Percentiles rank a stretch among this genome's conserved stretches.
Evolutionary conservation across 2,113 vertebrate genomes (phyloP).

Genomic region (Salvator merianae): DNA sequence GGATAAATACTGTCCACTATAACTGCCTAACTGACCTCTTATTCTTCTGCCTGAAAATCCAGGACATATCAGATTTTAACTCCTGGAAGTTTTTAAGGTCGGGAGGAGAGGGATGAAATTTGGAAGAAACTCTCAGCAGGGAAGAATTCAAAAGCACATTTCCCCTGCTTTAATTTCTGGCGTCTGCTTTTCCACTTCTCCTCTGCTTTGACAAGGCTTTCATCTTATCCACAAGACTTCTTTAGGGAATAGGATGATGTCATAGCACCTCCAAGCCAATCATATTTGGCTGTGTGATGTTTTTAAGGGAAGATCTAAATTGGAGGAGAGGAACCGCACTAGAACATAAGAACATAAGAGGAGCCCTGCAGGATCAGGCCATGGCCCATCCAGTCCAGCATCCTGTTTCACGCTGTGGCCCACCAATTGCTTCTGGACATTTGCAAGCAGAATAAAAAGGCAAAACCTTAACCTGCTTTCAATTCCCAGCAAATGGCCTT

Average conservation of each 20-base stretch:
- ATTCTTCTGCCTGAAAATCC: not conserved
- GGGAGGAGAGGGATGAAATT: not conserved
- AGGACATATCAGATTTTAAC: not conserved
- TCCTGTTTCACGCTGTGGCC: too few relatives aligned
- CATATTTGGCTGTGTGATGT: not conserved
- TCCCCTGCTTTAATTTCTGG: not conserved
- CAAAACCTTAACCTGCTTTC: too few relatives aligned
- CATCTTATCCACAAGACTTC: too few relatives aligned
- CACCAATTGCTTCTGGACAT: too few relatives aligned
- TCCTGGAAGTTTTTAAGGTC: not conserved
- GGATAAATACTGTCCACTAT: not conserved
- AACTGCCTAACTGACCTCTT: not conserved
- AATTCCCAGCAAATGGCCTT: too few relatives aligned
- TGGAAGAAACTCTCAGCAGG: too few relatives aligned
- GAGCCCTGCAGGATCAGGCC: too few relatives aligned
- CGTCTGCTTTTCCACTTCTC: not conserved
- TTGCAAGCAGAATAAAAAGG: too few relatives aligned
- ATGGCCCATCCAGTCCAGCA: too few relatives aligned
- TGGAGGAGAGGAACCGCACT: not conserved
- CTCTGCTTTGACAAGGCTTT: not conserved
- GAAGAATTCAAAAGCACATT: not conserved
- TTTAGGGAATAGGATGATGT: not conserved
- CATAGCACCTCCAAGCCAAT: not conserved
- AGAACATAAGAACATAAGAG: not conserved
- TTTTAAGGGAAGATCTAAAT: not conserved